Base-by-base conservation (phyloP, 1,140 invertebrate genomes). In the Aphelenchoides besseyi region DNA sequence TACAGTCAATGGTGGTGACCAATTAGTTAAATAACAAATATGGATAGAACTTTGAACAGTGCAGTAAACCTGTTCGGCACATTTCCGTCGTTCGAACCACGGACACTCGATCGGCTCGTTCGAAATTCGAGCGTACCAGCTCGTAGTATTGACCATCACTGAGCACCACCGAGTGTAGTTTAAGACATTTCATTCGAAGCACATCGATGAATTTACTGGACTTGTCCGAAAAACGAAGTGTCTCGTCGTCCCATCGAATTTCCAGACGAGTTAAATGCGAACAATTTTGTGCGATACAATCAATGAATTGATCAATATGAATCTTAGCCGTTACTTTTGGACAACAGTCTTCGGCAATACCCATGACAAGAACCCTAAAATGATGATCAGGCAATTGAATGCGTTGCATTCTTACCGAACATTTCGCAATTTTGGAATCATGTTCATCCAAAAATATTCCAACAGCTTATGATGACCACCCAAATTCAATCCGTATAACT, bases 101-200 rank as follows among this genome's bases (percentile, higher is more conserved):
- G 0, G 95, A 97, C 55, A 89, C 89, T 74, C 96, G 88, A 85
- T 98, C 95, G 1, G 97, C 96, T 79, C 97, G 88, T 85, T 98
- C 96, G 84, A 98, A 99, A 86, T 99, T 99, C 0, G 95, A 95
- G 85, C 97, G 97, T 12, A 98, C 95, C 74, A 97, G 92, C 87
- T 99, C 97, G 83, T 97, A 99, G 86, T 99, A 98, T 68, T 96
- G 91, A 1, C 97, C 97, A 85, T 99, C 97, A 85, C 94, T 97
- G 82, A 84, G 89, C 87, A 84, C 87, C 18, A 88, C 82, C 2
- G 87, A 88, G 72, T 86, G 85, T 5, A 88, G 76, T 70, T 85
- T 83, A 3, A 85, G 85, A 76, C 88, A 88, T 69, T 85, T 82
- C 74, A 88, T 82, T 70, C 87, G 87, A 71, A 79, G 83, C 75